phyloP scores from a whole-genome alignment of 2,888 invertebrate species.

The Lasioglossum vierecki region DNA sequence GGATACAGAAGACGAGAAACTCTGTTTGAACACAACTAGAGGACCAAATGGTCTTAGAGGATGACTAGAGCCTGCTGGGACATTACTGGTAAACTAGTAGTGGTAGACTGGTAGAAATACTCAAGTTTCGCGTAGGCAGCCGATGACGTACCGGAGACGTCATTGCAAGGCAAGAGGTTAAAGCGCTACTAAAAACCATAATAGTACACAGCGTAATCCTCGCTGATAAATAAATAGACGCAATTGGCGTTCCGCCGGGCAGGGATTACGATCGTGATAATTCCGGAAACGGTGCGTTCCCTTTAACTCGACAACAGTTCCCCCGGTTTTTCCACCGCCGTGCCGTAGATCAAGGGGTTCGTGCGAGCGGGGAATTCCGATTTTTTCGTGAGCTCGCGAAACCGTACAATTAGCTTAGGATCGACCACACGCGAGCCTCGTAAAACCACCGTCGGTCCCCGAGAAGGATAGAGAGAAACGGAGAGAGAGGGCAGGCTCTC shows the following conservation, averaged over 20 bases:
- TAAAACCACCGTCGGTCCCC: conserved; percentile 58
- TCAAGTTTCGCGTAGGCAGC: too few relatives aligned
- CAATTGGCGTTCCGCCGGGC: background rate
- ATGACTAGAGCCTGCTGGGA: too few relatives aligned
- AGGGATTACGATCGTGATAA: background rate
- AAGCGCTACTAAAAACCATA: too few relatives aligned
- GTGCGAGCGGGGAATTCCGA: conserved; percentile 43
- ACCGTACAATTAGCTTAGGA: conserved; percentile 58
- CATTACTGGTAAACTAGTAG: too few relatives aligned
- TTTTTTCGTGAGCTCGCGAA: conserved; percentile 35
- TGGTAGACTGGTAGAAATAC: too few relatives aligned
- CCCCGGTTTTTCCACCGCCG: background rate
- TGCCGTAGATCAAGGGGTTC: conserved; percentile 10
- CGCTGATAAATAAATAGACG: background rate
- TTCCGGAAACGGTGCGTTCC: conserved; percentile 2
- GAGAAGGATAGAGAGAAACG: background rate
- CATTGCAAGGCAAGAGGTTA: too few relatives aligned
- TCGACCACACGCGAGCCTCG: conserved; percentile 73
- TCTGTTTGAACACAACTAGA: too few relatives aligned
- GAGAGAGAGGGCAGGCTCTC: background rate
- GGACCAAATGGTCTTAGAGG: too few relatives aligned
- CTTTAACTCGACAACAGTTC: background rate
- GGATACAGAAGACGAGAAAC: too few relatives aligned
- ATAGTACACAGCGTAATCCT: too few relatives aligned
- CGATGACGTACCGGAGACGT: too few relatives aligned